Evolutionary conservation across 2,113 vertebrate genomes (phyloP).

Genomic region (Caloenas nicobarica): DNA sequence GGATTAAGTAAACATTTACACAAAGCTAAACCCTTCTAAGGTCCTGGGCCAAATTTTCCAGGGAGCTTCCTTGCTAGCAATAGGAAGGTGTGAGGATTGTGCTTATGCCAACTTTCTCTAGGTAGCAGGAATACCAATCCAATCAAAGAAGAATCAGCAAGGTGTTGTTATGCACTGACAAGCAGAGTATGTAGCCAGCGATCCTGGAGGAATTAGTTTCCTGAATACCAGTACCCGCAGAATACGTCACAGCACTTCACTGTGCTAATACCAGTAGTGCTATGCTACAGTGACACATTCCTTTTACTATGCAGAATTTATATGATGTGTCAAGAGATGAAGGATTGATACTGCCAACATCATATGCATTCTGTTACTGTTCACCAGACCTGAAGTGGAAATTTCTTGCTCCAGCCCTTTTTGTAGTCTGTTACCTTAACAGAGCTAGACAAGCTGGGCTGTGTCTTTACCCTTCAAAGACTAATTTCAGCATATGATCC

Average conservation of each 20-base stretch:
- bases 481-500: slow-evolving; percentile 3
- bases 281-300: neutral
- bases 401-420: neutral
- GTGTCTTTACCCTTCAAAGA: neutral
- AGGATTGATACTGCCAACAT: neutral
- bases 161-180: neutral
- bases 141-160: slow-evolving; percentile 9
- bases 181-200: neutral
- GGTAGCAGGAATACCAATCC: neutral
- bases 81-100: neutral
- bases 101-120: neutral
- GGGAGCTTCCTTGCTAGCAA: neutral
- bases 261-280: neutral
- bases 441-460: neutral
- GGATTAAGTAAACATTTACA: neutral
- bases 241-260: neutral
- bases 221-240: neutral
- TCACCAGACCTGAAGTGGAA: neutral
- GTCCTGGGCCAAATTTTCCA: neutral
- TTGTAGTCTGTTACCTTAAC: slow-evolving; percentile 1
- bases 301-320: neutral
- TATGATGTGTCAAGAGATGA: neutral
- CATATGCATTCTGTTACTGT: neutral
- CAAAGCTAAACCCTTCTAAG: neutral
- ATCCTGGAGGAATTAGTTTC: neutral